These are phyloP conservation scores for Hirudinaria manillensis DNA, from an alignment of 2,888 invertebrate genomes.

Conservation along the genomic window DNA sequence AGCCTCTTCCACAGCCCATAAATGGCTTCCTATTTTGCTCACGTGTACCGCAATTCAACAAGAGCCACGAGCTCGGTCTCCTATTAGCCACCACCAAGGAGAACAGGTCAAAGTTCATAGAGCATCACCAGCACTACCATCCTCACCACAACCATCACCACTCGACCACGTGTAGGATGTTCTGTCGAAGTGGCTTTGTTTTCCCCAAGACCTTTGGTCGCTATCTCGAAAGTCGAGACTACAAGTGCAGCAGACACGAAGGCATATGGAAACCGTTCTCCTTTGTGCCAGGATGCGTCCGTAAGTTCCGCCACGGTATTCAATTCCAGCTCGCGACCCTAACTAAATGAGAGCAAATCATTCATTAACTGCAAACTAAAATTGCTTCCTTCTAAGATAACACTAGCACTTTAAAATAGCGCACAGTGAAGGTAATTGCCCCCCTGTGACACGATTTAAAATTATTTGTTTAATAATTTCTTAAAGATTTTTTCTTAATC, in stretches of 20 bases:
- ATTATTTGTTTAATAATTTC: too few relatives aligned
- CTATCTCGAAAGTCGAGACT: constrained; percentile 14
- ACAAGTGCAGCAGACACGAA: constrained; percentile 20
- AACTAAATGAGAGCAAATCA: too few relatives aligned
- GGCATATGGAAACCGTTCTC: constrained; percentile 14
- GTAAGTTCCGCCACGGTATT: not conserved
- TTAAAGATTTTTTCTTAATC: not conserved
- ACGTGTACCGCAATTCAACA: constrained; percentile 17
- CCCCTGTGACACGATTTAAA: too few relatives aligned
- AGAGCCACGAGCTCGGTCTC: constrained; percentile 3
- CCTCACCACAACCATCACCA: constrained; percentile 4
- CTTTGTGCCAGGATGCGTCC: constrained; percentile 19
- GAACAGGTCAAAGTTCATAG: not conserved
- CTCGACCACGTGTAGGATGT: not conserved
- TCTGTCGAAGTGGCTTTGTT: constrained; percentile 5
- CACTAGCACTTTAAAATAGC: too few relatives aligned
- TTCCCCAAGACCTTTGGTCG: constrained; percentile 13
- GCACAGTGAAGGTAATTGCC: too few relatives aligned
- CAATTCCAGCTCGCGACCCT: not conserved
- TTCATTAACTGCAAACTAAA: too few relatives aligned
- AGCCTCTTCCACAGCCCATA: constrained; percentile 35
- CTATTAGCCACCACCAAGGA: not conserved
- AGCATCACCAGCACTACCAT: not conserved
- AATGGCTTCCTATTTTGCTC: constrained; percentile 38
- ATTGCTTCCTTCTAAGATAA: too few relatives aligned